Evolutionary conservation across 1,140 invertebrate genomes (phyloP).

Genomic region (Wasmannia auropunctata): DNA sequence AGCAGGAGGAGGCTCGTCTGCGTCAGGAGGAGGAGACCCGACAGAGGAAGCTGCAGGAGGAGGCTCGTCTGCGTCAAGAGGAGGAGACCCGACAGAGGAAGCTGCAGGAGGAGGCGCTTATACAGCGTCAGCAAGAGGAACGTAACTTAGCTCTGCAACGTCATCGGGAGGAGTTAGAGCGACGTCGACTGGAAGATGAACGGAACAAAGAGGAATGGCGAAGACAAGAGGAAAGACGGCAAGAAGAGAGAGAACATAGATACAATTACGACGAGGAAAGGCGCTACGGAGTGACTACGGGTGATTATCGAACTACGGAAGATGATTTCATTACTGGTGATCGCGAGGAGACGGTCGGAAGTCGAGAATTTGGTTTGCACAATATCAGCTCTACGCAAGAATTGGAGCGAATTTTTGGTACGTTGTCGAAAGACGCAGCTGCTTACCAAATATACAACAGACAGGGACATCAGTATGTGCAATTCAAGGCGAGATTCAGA

Average conservation of each 20-base stretch:
- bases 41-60: slow-evolving; percentile 12
- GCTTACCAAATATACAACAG: slow-evolving; percentile 68
- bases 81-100: not conserved
- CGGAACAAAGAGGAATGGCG: slow-evolving; percentile 30
- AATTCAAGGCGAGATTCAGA: slow-evolving; percentile 75
- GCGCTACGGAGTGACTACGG: not conserved
- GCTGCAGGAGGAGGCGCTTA: slow-evolving; percentile 1
- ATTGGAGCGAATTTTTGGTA: slow-evolving; percentile 71
- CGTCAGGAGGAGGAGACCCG: not conserved
- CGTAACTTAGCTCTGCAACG: slow-evolving; percentile 14
- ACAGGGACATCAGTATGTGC: slow-evolving; percentile 74
- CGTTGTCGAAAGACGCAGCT: slow-evolving; percentile 67
- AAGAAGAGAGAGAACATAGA: slow-evolving; percentile 60
- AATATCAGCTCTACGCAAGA: slow-evolving; percentile 76
- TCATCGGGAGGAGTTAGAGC: slow-evolving; percentile 62
- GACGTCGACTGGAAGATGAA: not conserved
- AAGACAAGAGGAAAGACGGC: slow-evolving; percentile 40
- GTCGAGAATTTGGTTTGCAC: slow-evolving; percentile 68
- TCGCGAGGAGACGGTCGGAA: slow-evolving; percentile 73
- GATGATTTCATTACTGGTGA: slow-evolving; percentile 74
- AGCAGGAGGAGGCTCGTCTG: slow-evolving; percentile 38
- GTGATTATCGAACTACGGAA: slow-evolving; percentile 34
- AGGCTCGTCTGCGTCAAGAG: not conserved
- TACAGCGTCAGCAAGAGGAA: slow-evolving; percentile 60
- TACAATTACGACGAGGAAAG: slow-evolving; percentile 66